Conservation (phyloP, 2,888 invertebrate species). For the Sinotaia quadrata region DNA sequence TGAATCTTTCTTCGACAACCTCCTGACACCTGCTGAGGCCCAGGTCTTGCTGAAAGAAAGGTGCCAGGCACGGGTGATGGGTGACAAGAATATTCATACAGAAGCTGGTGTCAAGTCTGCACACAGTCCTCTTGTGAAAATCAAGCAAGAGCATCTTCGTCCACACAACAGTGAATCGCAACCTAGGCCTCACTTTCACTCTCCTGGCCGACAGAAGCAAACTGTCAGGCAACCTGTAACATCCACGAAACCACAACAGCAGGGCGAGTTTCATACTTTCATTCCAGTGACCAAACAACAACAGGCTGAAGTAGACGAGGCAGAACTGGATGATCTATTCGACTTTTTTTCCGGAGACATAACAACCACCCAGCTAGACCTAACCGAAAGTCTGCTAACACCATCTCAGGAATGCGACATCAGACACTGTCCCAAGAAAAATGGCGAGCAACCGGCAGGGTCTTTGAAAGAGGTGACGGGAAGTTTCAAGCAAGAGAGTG, state of each 20-base stretch:
- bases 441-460: slow-evolving; percentile 48
- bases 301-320: slow-evolving; percentile 37
- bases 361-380: slow-evolving; percentile 35
- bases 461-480: slow-evolving; percentile 44
- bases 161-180: too few relatives aligned
- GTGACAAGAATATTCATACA: not conserved
- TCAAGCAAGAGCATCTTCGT: slow-evolving; percentile 17
- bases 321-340: slow-evolving; percentile 51
- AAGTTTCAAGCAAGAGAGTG: slow-evolving; percentile 31
- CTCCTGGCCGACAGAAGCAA: too few relatives aligned
- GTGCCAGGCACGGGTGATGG: slow-evolving; percentile 18
- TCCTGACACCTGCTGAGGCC: too few relatives aligned
- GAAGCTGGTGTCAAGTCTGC: not conserved
- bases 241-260: not conserved
- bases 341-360: slow-evolving; percentile 38
- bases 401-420: slow-evolving; percentile 32
- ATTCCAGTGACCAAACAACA: slow-evolving; percentile 2
- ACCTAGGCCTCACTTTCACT: too few relatives aligned
- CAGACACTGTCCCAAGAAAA: slow-evolving; percentile 45
- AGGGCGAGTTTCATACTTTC: not conserved
- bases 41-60: slow-evolving; percentile 10
- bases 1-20: slow-evolving; percentile 40
- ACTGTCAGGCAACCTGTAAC: not conserved
- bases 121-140: too few relatives aligned
- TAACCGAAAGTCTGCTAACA: slow-evolving; percentile 18